These are phyloP conservation scores for Gortyna flavago DNA, from an alignment of 2,888 invertebrate genomes.

Conservation along the genomic window DNA sequence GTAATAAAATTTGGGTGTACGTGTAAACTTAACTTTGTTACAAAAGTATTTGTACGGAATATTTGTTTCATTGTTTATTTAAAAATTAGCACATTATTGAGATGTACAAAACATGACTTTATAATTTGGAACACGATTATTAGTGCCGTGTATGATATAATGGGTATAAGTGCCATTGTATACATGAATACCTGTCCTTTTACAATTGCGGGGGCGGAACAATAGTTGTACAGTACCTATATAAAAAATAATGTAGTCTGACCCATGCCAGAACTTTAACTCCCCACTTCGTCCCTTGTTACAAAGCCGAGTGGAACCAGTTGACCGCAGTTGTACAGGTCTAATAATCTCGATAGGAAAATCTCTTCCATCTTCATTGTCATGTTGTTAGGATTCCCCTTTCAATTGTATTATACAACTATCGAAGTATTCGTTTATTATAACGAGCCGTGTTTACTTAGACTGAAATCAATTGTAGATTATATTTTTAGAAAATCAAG, in stretches of 20 bases:
- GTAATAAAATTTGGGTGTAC: conserved; percentile 22
- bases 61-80: conserved; percentile 32
- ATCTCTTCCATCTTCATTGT: conserved; percentile 26
- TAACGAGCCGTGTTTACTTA: background rate
- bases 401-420: background rate
- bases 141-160: conserved; percentile 15
- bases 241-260: background rate
- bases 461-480: background rate
- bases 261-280: conserved; percentile 14
- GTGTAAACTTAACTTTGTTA: conserved; percentile 48
- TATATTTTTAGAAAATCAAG: background rate
- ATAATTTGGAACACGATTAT: conserved; percentile 43
- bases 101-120: conserved; percentile 49
- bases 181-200: background rate
- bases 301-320: conserved; percentile 11
- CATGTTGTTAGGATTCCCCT: conserved; percentile 5
- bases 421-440: background rate
- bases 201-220: background rate
- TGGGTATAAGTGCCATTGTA: conserved; percentile 18
- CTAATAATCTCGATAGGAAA: conserved; percentile 23
- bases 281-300: conserved; percentile 1
- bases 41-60: conserved; percentile 52
- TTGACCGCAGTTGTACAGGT: conserved; percentile 9
- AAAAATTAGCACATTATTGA: conserved; percentile 36
- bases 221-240: background rate